A percentile compares a stretch with the other conserved stretches of the same genome.
These are phyloP conservation scores for Agelaius phoeniceus DNA, from an alignment of 2,113 vertebrate species.

Conservation along the genomic window DNA sequence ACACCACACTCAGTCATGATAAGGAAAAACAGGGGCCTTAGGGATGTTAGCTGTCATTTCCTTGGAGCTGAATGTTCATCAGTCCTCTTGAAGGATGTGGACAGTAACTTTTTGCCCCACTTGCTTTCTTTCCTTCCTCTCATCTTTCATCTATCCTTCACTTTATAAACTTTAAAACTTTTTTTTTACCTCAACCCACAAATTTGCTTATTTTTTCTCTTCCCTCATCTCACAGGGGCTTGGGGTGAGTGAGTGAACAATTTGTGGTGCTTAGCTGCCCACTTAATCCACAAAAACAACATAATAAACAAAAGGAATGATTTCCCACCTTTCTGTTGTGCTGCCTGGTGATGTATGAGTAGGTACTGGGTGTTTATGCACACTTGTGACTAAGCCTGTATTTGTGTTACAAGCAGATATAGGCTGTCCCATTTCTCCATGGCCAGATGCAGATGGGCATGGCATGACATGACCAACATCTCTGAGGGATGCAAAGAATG, in stretches of 20 bases:
- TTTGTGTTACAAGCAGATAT: neutral
- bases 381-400: neutral
- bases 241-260: neutral
- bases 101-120: neutral
- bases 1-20: neutral
- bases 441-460: neutral
- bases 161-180: neutral
- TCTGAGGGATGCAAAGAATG: neutral
- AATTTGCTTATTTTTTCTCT: neutral
- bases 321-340: neutral
- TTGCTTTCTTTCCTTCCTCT: neutral
- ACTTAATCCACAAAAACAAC: neutral
- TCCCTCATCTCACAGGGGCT: accelerated
- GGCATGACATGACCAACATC: neutral
- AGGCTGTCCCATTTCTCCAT: neutral
- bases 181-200: neutral
- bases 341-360: neutral
- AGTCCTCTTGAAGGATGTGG: neutral
- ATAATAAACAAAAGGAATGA: neutral
- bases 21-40: neutral
- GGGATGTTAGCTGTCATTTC: neutral
- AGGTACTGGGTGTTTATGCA: neutral
- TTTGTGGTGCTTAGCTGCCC: neutral
- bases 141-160: neutral
- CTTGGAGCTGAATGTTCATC: neutral